Evolutionary conservation across 2,888 invertebrate genomes (phyloP).

Genomic region (Lycaena phlaeas): DNA sequence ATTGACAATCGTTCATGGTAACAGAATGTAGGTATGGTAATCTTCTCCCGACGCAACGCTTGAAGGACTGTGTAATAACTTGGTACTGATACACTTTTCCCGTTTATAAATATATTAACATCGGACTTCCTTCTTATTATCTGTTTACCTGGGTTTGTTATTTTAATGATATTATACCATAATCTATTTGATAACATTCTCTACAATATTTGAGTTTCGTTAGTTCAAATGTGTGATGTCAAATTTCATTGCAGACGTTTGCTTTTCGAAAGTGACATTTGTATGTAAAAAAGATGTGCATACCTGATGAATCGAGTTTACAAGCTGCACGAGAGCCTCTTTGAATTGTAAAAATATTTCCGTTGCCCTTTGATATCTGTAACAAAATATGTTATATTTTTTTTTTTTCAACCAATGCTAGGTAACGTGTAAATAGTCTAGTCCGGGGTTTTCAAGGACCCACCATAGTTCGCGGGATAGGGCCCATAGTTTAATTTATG

Average conservation of each 20-base stretch:
- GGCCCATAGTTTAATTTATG: too few species aligned
- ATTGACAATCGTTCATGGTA: slow-evolving; percentile 98
- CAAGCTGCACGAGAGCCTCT: slow-evolving; percentile 45
- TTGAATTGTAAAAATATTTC: slow-evolving; percentile 56
- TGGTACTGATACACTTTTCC: slow-evolving; percentile 89
- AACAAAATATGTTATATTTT: slow-evolving; percentile 11
- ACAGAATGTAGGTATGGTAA: slow-evolving; percentile 90
- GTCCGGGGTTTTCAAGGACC: too few species aligned
- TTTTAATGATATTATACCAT: neutral
- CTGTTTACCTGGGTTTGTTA: neutral
- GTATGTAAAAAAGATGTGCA: too few species aligned
- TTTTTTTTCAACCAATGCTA: neutral
- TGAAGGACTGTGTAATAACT: slow-evolving; percentile 96
- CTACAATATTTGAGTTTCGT: too few species aligned
- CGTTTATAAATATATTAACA: slow-evolving; percentile 92
- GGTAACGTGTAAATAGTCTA: too few species aligned
- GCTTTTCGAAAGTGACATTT: too few species aligned
- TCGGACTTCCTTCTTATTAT: neutral
- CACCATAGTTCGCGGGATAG: too few species aligned
- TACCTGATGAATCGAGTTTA: slow-evolving; percentile 59
- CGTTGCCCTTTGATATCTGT: slow-evolving; percentile 51
- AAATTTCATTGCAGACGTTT: too few species aligned
- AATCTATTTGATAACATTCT: neutral
- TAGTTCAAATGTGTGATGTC: too few species aligned
- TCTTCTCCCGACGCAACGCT: slow-evolving; percentile 34